Percentiles rank a stretch among this genome's conserved stretches.
These are phyloP conservation scores for Lordiphosa collinella DNA, from an alignment of 1,140 invertebrate species.

Conservation along the genomic window DNA sequence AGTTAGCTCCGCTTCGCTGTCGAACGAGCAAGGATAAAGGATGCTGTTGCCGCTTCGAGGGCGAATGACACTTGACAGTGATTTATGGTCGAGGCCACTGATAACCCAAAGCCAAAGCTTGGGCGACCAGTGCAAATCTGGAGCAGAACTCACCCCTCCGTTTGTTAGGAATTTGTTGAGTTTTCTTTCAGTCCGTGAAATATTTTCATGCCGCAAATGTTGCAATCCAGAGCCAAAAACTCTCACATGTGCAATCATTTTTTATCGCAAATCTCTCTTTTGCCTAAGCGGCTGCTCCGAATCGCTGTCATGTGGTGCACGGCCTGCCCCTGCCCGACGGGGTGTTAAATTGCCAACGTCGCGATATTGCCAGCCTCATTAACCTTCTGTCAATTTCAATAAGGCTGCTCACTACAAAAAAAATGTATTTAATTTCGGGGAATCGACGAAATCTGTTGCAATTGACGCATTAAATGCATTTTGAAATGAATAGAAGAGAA, in stretches of 20 bases:
- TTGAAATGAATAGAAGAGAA: slow-evolving; percentile 1
- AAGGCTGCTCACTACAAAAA: slow-evolving; percentile 38
- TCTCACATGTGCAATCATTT: slow-evolving; percentile 75
- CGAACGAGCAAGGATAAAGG: slow-evolving; percentile 53
- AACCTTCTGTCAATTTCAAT: slow-evolving; percentile 78
- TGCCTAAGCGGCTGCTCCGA: slow-evolving; percentile 48
- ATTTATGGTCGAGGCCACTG: slow-evolving; percentile 74
- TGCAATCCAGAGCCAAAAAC: slow-evolving; percentile 63
- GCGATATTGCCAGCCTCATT: slow-evolving; percentile 47
- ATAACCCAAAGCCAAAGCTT: slow-evolving; percentile 58
- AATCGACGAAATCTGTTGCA: slow-evolving; percentile 58
- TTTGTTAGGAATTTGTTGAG: slow-evolving; percentile 53
- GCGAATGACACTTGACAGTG: slow-evolving; percentile 80
- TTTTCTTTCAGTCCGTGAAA: slow-evolving; percentile 23
- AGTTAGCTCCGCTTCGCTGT: slow-evolving; percentile 39
- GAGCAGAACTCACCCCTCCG: slow-evolving; percentile 21
- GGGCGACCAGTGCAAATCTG: slow-evolving; percentile 68
- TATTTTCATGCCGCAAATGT: slow-evolving; percentile 75
- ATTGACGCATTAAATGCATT: slow-evolving; percentile 46
- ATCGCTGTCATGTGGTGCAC: slow-evolving; percentile 44
- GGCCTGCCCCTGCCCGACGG: slow-evolving; percentile 42
- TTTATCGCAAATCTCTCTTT: slow-evolving; percentile 67
- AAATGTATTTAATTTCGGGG: slow-evolving; percentile 9
- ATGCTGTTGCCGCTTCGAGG: slow-evolving; percentile 36
- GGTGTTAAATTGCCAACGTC: slow-evolving; percentile 69